Conservation (phyloP, 2,113 vertebrate genomes). For the Rhinolophus ferrumequinum region DNA sequence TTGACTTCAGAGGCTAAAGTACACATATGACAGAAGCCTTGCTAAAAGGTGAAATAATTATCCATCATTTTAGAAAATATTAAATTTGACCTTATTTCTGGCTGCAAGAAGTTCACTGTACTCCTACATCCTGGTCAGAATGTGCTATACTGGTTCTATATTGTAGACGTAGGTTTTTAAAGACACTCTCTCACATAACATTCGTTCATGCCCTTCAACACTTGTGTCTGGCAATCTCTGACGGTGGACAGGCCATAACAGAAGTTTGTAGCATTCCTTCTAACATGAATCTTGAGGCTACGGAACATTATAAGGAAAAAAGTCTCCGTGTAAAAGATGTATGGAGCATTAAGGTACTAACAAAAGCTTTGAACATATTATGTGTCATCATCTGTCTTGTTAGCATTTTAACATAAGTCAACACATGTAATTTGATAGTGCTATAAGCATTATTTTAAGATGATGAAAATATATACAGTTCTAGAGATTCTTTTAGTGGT, state of each 20-base stretch:
- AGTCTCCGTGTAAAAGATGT: neutral
- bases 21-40: neutral
- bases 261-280: neutral
- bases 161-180: neutral
- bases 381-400: conserved; percentile 30
- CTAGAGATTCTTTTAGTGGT: neutral
- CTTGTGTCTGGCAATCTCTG: neutral
- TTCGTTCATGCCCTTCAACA: neutral
- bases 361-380: conserved; percentile 13
- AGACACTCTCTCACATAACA: neutral
- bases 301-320: neutral
- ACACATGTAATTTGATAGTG: neutral
- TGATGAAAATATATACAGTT: neutral
- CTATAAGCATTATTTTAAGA: conserved; percentile 36
- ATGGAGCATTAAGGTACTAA: neutral
- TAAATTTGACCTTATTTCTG: neutral
- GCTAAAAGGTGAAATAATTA: neutral
- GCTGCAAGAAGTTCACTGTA: neutral
- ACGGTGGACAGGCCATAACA: too few relatives aligned
- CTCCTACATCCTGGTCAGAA: neutral
- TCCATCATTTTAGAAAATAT: neutral
- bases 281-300: neutral
- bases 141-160: neutral
- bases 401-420: conserved; percentile 42
- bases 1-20: neutral